phyloP scores from a whole-genome alignment of 1,140 invertebrate genomes.

The Phymastichus coffea region DNA sequence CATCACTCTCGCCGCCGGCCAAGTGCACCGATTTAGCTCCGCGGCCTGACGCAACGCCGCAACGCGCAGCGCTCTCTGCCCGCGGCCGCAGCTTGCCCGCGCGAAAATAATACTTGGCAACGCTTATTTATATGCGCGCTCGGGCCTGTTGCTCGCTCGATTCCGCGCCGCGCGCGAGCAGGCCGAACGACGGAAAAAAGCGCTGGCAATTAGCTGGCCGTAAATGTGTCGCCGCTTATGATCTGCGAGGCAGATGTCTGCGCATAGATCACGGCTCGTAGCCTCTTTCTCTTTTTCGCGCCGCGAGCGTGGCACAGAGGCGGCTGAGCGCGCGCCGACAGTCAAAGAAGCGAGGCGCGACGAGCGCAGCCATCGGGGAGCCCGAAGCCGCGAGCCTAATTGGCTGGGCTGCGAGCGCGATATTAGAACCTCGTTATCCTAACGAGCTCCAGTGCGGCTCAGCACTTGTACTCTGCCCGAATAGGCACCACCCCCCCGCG shows the following conservation, averaged over 20 bases:
- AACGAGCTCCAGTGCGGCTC: slow-evolving; percentile 52
- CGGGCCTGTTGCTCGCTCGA: too few species aligned
- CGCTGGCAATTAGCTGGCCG: slow-evolving; percentile 48
- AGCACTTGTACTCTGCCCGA: slow-evolving; percentile 23
- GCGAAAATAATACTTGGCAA: too few species aligned
- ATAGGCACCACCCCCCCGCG: too few species aligned
- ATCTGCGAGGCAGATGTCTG: slow-evolving; percentile 46
- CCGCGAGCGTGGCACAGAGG: slow-evolving; percentile 19
- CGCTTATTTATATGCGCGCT: too few species aligned
- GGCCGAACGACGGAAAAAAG: slow-evolving; percentile 29
- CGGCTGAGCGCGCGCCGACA: slow-evolving; percentile 30
- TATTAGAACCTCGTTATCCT: slow-evolving; percentile 57
- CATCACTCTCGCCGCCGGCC: too few species aligned
- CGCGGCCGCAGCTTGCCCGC: too few species aligned
- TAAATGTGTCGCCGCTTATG: slow-evolving; percentile 53
- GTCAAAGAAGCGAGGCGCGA: slow-evolving; percentile 32
- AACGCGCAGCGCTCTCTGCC: too few species aligned
- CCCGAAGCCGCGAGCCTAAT: slow-evolving; percentile 47
- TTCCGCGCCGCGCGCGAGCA: background rate
- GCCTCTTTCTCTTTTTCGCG: slow-evolving; percentile 14
- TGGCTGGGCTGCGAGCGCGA: slow-evolving; percentile 49
- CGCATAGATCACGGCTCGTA: slow-evolving; percentile 45
- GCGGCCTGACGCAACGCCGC: too few species aligned
- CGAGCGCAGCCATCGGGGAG: too few species aligned
- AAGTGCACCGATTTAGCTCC: too few species aligned